These are phyloP conservation scores for Drosophila emarginata DNA, from an alignment of 2,888 invertebrate species.

Conservation along the genomic window DNA sequence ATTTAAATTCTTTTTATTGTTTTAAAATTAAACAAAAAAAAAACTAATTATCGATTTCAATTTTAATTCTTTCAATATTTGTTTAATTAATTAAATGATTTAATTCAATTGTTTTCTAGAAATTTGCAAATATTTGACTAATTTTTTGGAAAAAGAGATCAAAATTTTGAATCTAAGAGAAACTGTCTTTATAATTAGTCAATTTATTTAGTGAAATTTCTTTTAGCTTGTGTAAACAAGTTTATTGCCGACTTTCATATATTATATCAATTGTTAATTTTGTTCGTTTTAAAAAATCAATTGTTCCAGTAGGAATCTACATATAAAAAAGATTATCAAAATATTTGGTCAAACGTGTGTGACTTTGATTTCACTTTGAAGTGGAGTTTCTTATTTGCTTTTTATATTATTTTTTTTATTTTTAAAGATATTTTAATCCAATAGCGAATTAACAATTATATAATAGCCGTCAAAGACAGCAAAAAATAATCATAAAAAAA, in stretches of 20 bases:
- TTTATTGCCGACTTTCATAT: too few species aligned
- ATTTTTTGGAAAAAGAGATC: too few species aligned
- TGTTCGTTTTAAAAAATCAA: background rate
- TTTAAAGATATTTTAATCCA: constrained; percentile 26
- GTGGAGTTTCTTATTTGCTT: background rate
- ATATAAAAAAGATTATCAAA: background rate
- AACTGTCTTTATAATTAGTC: too few species aligned
- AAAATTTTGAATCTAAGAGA: too few species aligned
- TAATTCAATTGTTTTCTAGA: too few species aligned
- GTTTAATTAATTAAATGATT: too few species aligned
- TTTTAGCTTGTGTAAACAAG: too few species aligned
- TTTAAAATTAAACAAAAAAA: too few species aligned
- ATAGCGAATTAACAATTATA: constrained; percentile 9
- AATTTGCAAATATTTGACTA: too few species aligned
- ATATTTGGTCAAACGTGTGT: background rate
- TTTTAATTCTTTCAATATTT: too few species aligned
- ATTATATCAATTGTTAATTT: background rate
- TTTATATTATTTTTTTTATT: background rate
- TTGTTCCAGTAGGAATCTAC: background rate
- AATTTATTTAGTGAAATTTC: too few species aligned
- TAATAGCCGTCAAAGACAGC: constrained; percentile 7
- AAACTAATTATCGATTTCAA: too few species aligned
- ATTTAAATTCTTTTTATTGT: background rate
- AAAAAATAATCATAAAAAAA: constrained; percentile 3
- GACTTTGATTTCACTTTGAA: background rate